Evolutionary conservation across 1,140 invertebrate genomes (phyloP).

Genomic region (Paraescarpia echinospica): DNA sequence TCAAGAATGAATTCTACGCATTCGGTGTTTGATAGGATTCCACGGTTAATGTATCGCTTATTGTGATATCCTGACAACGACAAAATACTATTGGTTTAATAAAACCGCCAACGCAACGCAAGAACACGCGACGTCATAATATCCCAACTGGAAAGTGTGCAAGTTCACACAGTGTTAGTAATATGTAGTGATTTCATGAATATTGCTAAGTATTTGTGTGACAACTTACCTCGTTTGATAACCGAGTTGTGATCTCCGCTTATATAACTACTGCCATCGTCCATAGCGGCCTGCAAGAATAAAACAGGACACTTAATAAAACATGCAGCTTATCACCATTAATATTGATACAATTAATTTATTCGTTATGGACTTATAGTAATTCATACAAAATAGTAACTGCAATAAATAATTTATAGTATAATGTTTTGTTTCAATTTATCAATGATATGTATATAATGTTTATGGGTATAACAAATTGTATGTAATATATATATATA

Average conservation of each 20-base stretch:
- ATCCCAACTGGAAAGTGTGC: not conserved
- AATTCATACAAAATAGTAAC: too few relatives aligned
- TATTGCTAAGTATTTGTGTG: not conserved
- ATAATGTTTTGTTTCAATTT: too few relatives aligned
- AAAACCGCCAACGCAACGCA: not conserved
- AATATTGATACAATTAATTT: not conserved
- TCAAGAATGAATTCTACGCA: not conserved
- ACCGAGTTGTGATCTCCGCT: slow-evolving; percentile 14
- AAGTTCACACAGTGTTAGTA: not conserved
- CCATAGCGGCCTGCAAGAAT: slow-evolving; percentile 6
- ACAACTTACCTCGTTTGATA: slow-evolving; percentile 17
- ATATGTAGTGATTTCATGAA: not conserved
- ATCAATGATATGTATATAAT: too few relatives aligned
- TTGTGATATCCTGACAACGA: not conserved
- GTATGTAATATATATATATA: not conserved
- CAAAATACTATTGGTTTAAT: not conserved
- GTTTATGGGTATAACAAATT: too few relatives aligned
- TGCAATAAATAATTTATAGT: too few relatives aligned
- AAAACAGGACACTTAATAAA: slow-evolving; percentile 11
- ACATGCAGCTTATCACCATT: not conserved
- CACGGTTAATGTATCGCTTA: not conserved
- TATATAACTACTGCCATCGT: slow-evolving; percentile 12
- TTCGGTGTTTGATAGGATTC: not conserved
- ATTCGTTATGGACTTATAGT: too few relatives aligned
- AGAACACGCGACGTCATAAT: not conserved